Evolutionary conservation across 1,140 invertebrate genomes (phyloP).

Genomic region (Manduca sexta): DNA sequence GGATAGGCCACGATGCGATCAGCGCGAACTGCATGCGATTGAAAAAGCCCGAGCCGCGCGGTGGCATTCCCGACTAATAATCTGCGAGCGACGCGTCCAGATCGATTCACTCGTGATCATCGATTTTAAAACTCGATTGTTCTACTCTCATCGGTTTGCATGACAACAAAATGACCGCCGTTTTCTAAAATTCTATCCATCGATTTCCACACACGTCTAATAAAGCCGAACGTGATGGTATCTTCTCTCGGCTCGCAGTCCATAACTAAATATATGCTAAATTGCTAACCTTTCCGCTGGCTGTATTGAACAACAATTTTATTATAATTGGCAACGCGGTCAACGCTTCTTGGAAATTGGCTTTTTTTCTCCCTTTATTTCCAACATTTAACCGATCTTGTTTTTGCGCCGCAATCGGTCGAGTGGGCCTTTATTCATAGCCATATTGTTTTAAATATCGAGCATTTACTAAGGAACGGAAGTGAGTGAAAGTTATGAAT

Average conservation of each 20-base stretch:
- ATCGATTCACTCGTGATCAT: too few relatives aligned
- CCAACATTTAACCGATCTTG: conserved; percentile 53
- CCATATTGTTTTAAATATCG: conserved; percentile 56
- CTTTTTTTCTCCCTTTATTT: conserved; percentile 50
- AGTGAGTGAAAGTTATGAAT: conserved; percentile 33
- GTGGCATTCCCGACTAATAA: conserved; percentile 63
- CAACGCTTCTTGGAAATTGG: conserved; percentile 60
- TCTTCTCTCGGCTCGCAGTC: conserved; percentile 5
- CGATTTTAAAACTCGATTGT: neutral
- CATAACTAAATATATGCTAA: conserved; percentile 38
- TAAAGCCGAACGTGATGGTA: conserved; percentile 1
- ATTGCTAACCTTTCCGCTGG: conserved; percentile 46
- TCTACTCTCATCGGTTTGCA: too few relatives aligned
- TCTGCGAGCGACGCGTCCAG: conserved; percentile 9
- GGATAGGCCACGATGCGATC: conserved; percentile 16
- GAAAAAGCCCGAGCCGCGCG: conserved; percentile 50
- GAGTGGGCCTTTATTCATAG: conserved; percentile 54
- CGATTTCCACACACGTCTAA: neutral
- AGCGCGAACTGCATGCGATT: conserved; percentile 14
- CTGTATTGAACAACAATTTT: conserved; percentile 63
- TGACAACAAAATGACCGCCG: too few relatives aligned
- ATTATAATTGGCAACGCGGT: conserved; percentile 65
- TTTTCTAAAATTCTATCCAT: neutral
- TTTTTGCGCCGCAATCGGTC: conserved; percentile 53
- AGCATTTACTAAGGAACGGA: conserved; percentile 35